Evolutionary conservation across 2,797 vertebrate species (phyloP).

Genomic region (Cyclopterus lumpus): DNA sequence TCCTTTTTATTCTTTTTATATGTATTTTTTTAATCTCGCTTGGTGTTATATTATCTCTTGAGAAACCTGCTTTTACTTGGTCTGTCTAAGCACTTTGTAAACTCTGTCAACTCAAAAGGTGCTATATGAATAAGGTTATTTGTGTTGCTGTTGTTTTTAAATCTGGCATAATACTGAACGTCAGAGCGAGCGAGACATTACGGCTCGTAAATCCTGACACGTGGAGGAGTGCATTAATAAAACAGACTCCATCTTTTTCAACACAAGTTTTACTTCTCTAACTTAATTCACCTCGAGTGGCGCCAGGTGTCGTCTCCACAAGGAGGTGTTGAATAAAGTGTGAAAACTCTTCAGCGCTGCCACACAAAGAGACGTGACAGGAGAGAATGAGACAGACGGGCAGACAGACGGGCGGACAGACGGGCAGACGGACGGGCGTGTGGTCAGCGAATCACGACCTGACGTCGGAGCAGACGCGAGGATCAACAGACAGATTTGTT

Average conservation of each 20-base stretch:
- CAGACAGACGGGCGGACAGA: no score
- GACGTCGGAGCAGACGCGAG: neutral
- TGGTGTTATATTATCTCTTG: neutral
- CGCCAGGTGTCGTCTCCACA: neutral
- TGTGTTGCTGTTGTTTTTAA: neutral
- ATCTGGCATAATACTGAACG: neutral
- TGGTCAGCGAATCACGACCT: neutral
- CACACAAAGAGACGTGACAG: neutral
- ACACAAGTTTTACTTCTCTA: neutral
- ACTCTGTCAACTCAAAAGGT: neutral
- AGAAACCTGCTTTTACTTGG: neutral
- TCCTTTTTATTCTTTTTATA: neutral
- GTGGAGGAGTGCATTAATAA: neutral
- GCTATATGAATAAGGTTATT: neutral
- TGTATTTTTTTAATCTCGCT: neutral
- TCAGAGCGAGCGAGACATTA: neutral
- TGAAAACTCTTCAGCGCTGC: neutral
- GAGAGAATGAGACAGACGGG: neutral
- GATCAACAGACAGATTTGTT: neutral
- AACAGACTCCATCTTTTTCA: neutral
- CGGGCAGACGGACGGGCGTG: no score
- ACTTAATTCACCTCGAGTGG: conserved; percentile 5
- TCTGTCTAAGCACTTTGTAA: neutral
- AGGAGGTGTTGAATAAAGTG: neutral
- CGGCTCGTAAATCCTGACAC: neutral